Conservation (phyloP, 2,888 invertebrate genomes). For the Anthophora plumipes region DNA sequence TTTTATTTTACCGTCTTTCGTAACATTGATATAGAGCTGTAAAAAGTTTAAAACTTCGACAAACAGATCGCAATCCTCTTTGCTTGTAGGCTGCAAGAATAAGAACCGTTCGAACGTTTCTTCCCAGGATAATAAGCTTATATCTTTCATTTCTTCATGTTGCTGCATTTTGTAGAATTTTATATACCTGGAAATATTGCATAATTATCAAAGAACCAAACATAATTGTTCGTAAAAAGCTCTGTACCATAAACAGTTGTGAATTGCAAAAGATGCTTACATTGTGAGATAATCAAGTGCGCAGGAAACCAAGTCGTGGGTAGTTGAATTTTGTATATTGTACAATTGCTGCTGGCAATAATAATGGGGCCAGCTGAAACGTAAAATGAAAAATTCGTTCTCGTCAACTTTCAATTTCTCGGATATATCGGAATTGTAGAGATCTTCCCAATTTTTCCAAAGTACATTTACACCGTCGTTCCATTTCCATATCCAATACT, state of each 20-base stretch:
- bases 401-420: constrained; percentile 76
- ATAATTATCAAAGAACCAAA: neutral
- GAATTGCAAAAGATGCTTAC: constrained; percentile 81
- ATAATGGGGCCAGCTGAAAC: constrained; percentile 86
- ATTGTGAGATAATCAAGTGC: constrained; percentile 86
- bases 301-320: constrained; percentile 87
- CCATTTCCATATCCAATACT: constrained; percentile 82
- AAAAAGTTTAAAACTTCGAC: constrained; percentile 85
- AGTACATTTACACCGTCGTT: constrained; percentile 73
- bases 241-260: neutral
- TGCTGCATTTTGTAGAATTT: constrained; percentile 83
- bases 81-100: constrained; percentile 88
- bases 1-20: constrained; percentile 73
- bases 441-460: constrained; percentile 72
- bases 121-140: constrained; percentile 87
- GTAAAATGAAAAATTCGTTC: constrained; percentile 85
- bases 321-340: constrained; percentile 88
- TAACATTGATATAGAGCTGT: constrained; percentile 77
- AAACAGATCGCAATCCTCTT: constrained; percentile 88
- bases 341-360: constrained; percentile 86
- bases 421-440: constrained; percentile 69
- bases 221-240: neutral
- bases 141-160: constrained; percentile 78
- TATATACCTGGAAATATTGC: constrained; percentile 83
- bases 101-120: constrained; percentile 87